These are phyloP conservation scores for Phalanger gymnotis DNA, from an alignment of 2,797 vertebrate genomes.

Conservation along the genomic window DNA sequence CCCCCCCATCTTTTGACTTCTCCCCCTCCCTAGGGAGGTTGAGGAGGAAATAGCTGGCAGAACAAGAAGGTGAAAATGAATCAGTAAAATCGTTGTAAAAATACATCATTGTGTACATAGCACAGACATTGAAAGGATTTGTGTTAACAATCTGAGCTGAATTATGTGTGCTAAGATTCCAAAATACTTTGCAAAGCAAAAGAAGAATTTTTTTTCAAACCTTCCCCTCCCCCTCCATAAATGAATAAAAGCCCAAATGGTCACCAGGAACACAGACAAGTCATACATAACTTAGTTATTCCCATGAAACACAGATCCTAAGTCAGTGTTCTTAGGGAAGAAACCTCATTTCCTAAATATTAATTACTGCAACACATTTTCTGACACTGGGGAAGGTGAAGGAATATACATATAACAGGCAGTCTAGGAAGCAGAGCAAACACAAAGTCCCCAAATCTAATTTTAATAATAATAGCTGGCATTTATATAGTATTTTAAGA, in stretches of 20 bases:
- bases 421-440: not conserved
- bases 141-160: not conserved
- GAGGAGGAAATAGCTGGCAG: constrained; percentile 17
- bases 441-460: not conserved
- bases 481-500: not conserved
- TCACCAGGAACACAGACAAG: not conserved
- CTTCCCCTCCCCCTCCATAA: not conserved
- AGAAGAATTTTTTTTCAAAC: not conserved
- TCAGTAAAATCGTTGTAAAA: not conserved
- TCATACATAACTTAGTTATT: not conserved
- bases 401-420: not conserved
- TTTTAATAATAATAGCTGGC: not conserved
- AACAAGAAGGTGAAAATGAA: constrained; percentile 19
- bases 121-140: not conserved
- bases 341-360: not conserved
- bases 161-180: not conserved
- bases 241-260: not conserved
- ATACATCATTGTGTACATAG: not conserved
- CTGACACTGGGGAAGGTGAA: not conserved
- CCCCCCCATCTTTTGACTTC: not conserved
- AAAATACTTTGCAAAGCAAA: not conserved
- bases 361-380: not conserved
- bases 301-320: not conserved
- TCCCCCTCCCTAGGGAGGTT: not conserved
- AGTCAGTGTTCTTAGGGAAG: not conserved